Evolutionary conservation across 2,888 invertebrate species (phyloP).

Genomic region (Antheraea assamensis): DNA sequence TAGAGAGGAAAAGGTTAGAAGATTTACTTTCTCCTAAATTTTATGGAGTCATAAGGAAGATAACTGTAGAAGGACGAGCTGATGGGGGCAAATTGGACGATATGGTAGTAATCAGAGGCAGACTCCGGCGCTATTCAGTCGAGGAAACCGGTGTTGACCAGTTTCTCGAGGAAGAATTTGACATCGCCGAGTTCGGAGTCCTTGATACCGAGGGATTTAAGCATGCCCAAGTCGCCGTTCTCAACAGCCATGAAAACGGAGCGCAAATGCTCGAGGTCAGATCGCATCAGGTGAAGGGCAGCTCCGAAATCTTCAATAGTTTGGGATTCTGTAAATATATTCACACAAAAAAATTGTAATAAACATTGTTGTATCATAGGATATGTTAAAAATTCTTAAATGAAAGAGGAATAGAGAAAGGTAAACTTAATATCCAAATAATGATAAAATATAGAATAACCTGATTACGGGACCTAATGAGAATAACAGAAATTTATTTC

Average conservation of each 20-base stretch:
- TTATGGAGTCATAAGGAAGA: slow-evolving; percentile 82
- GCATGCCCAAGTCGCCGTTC: slow-evolving; percentile 96
- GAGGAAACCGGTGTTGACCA: slow-evolving; percentile 97
- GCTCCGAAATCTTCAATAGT: slow-evolving; percentile 97
- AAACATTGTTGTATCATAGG: no score
- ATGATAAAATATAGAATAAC: no score
- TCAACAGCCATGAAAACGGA: slow-evolving; percentile 98
- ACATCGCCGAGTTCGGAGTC: slow-evolving; percentile 97
- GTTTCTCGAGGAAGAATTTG: slow-evolving; percentile 97
- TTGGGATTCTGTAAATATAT: slow-evolving; percentile 88
- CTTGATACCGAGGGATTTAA: slow-evolving; percentile 96
- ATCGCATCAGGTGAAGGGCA: slow-evolving; percentile 91
- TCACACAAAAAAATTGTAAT: not conserved
- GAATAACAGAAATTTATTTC: no score
- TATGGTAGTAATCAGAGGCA: slow-evolving; percentile 87
- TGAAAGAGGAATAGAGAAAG: no score
- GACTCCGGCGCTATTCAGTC: slow-evolving; percentile 92
- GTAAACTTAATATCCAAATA: no score
- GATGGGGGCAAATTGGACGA: slow-evolving; percentile 85
- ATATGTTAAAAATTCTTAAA: no score
- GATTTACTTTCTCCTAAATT: slow-evolving; percentile 68
- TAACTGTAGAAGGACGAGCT: slow-evolving; percentile 89
- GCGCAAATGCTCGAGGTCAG: slow-evolving; percentile 95
- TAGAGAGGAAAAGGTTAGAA: slow-evolving; percentile 27
- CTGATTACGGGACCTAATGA: no score